These are phyloP conservation scores for Nasonia oneida DNA, from an alignment of 2,888 invertebrate genomes.

Conservation along the genomic window DNA sequence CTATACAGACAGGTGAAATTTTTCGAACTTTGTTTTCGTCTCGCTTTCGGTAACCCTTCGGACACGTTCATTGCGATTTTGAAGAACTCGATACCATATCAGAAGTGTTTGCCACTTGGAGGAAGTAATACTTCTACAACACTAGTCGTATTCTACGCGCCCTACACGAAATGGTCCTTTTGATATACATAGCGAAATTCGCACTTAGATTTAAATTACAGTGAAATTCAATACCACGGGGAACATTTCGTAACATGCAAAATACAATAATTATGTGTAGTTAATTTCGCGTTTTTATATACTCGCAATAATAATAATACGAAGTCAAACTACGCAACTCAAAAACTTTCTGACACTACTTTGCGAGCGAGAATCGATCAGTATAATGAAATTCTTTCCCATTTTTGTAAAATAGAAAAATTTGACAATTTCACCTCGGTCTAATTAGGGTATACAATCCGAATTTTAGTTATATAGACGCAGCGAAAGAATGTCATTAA, in stretches of 20 bases:
- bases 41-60: not conserved
- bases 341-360: not conserved
- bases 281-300: conserved; percentile 17
- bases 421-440: not conserved
- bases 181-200: conserved; percentile 43
- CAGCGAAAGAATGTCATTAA: conserved; percentile 40
- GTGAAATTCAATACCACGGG: conserved; percentile 36
- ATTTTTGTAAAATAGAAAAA: not conserved
- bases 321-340: not conserved
- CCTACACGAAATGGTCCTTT: conserved; percentile 49
- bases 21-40: not conserved
- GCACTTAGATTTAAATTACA: conserved; percentile 46
- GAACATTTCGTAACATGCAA: conserved; percentile 45
- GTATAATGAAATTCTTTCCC: conserved; percentile 39
- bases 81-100: conserved; percentile 5
- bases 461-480: not conserved
- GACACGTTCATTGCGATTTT: not conserved
- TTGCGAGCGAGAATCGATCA: not conserved
- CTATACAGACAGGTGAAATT: conserved; percentile 60
- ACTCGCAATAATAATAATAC: not conserved
- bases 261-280: conserved; percentile 24
- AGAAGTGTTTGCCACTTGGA: conserved; percentile 37
- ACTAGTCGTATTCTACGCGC: conserved; percentile 30
- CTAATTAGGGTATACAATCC: not conserved
- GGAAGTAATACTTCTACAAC: conserved; percentile 39